Evolutionary conservation across 1,140 invertebrate genomes (phyloP).

Genomic region (Neotoxoptera formosana): DNA sequence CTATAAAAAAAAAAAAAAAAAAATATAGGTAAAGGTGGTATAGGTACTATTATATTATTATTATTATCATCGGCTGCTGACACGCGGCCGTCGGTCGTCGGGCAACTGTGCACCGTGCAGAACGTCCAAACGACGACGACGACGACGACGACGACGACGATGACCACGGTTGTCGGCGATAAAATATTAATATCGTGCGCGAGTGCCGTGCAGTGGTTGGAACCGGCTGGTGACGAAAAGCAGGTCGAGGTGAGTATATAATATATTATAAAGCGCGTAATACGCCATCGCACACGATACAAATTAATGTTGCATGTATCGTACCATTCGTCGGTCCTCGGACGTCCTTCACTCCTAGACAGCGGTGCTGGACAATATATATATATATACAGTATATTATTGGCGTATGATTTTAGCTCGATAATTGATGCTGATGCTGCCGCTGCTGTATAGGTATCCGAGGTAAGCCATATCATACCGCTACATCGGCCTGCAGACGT

Average conservation of each 20-base stretch:
- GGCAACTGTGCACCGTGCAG: neutral
- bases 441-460: no score
- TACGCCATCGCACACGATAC: neutral
- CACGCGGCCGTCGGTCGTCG: neutral
- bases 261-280: neutral
- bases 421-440: no score
- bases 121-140: neutral
- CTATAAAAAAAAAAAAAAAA: neutral
- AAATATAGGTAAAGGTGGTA: no score
- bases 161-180: neutral
- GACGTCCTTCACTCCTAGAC: neutral
- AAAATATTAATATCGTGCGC: neutral
- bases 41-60: neutral
- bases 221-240: neutral
- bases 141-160: neutral
- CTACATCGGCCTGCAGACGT: neutral
- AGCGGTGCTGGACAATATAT: neutral
- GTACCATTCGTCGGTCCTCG: neutral
- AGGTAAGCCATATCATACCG: neutral
- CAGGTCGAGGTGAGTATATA: conserved; percentile 40
- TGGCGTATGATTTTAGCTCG: neutral
- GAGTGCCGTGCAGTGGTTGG: neutral
- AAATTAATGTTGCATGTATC: neutral
- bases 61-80: neutral
- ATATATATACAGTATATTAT: neutral